Conservation (phyloP, 2,888 invertebrate genomes). For the Ischnus inquisitorius region DNA sequence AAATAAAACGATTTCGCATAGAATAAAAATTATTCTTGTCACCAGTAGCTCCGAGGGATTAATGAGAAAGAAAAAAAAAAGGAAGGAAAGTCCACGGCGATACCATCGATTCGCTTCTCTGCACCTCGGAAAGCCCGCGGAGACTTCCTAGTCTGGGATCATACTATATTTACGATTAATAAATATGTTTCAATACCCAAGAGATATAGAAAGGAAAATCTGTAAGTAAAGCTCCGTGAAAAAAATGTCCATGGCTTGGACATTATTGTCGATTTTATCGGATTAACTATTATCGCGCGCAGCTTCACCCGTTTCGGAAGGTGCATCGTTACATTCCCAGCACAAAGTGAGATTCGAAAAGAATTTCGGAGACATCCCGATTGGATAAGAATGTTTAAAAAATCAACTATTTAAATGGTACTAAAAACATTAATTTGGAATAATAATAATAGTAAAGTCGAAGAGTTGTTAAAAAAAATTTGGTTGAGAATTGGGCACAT, state of each 20-base stretch:
- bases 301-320: conserved; percentile 43
- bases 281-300: conserved; percentile 44
- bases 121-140: not conserved
- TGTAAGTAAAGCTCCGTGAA: not conserved
- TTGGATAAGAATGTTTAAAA: too few relatives aligned
- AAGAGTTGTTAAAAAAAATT: too few relatives aligned
- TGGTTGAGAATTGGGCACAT: too few relatives aligned
- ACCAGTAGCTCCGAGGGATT: not conserved
- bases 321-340: too few relatives aligned
- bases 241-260: conserved; percentile 34
- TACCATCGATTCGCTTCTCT: conserved; percentile 4
- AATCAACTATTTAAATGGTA: too few relatives aligned
- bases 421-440: too few relatives aligned
- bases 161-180: conserved; percentile 23
- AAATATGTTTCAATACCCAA: conserved; percentile 38
- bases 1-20: not conserved
- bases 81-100: not conserved
- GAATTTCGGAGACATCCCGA: too few relatives aligned
- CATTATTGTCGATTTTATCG: conserved; percentile 60
- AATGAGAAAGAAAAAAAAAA: conserved; percentile 5
- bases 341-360: too few relatives aligned
- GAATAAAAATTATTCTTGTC: conserved; percentile 8
- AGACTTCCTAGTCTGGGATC: conserved; percentile 40
- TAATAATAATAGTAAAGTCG: too few relatives aligned
- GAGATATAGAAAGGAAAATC: not conserved